Evolutionary conservation across 2,888 invertebrate species (phyloP), one percentile per base, ranked within the genome.

Genomic region (Anoplius nigerrimus): DNA sequence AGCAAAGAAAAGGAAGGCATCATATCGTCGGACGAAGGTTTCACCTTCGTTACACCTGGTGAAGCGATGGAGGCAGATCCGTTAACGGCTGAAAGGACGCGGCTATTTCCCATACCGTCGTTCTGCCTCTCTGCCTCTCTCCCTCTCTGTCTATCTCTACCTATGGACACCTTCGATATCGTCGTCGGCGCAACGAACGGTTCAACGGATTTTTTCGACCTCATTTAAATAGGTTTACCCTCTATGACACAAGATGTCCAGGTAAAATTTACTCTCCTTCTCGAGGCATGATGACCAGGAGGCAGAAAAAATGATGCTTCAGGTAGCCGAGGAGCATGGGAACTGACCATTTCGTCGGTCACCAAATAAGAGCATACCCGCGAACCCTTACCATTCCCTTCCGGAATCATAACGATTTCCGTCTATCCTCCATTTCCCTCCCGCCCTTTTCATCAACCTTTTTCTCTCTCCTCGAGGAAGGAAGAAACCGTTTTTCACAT

Each of bases 121-220:
- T 43, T 18, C n/a, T n/a, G n/a, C n/a, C n/a, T n/a, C n/a, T n/a
- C n/a, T n/a, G 16, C 1, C 46, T 53, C 8, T 46, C 27, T 13
- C 8, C 13, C 42, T 13, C 8, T 42, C 42, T 13, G 42, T 42
- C 42, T 13, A 42, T 42, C 42, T 13, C 6, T 13, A 8, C 42
- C 13, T 42, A 42, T 13, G 13, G 42, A 42, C 42, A 42, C 13
- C 42, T 8, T 42, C 42, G 42, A 48, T 18, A 48, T 16, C 16
- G 5, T 11, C 34, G 34, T 34, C 11, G 21, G 43, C 43, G 77
- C 78, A 72, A 24, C 2, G 24, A 24, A 24, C 2, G 24, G 24
- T 62, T 70, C 76, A 86, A 86, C 86, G 86, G 80, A 84, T 84
- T 81, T 86, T 86, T 85, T 87, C 82, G 84, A 77, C 81, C 87